These are phyloP conservation scores for Brachionus calyciflorus DNA, from an alignment of 1,140 invertebrate species.

Conservation along the genomic window DNA sequence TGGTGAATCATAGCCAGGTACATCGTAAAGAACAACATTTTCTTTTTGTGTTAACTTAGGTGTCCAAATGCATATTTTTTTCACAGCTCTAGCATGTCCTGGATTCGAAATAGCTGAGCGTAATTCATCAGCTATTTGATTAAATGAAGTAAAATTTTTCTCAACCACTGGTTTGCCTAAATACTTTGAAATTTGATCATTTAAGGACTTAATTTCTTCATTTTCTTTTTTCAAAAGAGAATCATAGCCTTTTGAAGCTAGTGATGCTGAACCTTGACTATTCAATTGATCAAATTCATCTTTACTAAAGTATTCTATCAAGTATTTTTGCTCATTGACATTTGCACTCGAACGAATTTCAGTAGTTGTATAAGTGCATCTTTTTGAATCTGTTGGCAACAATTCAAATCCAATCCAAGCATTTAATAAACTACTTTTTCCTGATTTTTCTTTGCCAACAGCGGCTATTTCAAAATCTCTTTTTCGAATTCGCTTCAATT, in stretches of 20 bases:
- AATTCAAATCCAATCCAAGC: neutral
- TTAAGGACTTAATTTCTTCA: neutral
- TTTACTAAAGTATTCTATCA: neutral
- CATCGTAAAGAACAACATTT: neutral
- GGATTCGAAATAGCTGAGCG: neutral
- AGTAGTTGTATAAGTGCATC: conserved; percentile 23
- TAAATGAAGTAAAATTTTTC: neutral
- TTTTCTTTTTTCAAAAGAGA: neutral
- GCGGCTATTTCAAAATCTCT: conserved; percentile 7
- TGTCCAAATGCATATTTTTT: neutral
- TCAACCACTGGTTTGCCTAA: neutral
- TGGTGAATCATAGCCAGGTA: conserved; percentile 34
- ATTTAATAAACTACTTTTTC: neutral
- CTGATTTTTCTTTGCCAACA: conserved; percentile 22
- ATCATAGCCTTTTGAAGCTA: neutral
- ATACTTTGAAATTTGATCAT: neutral
- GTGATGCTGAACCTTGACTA: neutral
- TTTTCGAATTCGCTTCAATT: neutral
- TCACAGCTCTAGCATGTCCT: conserved; percentile 2
- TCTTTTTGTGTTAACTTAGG: neutral
- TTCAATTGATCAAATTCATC: neutral
- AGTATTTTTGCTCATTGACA: neutral
- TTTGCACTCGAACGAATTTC: conserved; percentile 3
- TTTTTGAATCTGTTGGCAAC: neutral
- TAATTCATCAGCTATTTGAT: neutral